Conservation (phyloP, 2,113 vertebrate species). For the Stomatorhinus ivindoensis region DNA sequence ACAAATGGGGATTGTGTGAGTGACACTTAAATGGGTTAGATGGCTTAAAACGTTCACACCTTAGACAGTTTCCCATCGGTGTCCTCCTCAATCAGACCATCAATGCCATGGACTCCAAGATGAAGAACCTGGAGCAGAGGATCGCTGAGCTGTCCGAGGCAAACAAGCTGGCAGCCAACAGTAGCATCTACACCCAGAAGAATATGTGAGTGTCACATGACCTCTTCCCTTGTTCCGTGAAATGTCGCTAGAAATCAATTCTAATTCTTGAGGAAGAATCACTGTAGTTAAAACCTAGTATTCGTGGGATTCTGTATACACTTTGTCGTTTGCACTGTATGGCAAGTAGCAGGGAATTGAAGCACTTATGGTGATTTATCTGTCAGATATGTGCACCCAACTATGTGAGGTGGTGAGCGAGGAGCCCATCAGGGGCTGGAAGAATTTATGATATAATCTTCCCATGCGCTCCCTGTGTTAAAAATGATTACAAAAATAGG, state of each 20-base stretch:
- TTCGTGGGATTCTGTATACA: neutral
- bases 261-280: neutral
- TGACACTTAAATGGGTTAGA: neutral
- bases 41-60: neutral
- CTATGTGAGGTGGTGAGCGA: neutral
- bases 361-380: neutral
- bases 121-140: conserved; percentile 94
- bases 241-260: neutral
- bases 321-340: neutral
- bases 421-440: neutral
- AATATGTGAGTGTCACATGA: conserved; percentile 81
- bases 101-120: conserved; percentile 98
- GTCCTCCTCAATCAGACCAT: conserved; percentile 71
- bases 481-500: neutral
- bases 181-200: conserved; percentile 97
- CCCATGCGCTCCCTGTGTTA: neutral
- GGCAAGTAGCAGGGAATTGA: neutral
- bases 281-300: neutral
- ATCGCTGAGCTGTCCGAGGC: conserved; percentile 93
- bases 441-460: neutral
- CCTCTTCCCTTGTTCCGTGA: neutral
- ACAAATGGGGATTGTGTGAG: neutral
- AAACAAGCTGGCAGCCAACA: conserved; percentile 96
- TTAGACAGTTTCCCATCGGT: neutral
- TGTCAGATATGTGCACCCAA: neutral